phyloP scores from a whole-genome alignment of 1,140 invertebrate genomes.

The Drosophila takahashii region DNA sequence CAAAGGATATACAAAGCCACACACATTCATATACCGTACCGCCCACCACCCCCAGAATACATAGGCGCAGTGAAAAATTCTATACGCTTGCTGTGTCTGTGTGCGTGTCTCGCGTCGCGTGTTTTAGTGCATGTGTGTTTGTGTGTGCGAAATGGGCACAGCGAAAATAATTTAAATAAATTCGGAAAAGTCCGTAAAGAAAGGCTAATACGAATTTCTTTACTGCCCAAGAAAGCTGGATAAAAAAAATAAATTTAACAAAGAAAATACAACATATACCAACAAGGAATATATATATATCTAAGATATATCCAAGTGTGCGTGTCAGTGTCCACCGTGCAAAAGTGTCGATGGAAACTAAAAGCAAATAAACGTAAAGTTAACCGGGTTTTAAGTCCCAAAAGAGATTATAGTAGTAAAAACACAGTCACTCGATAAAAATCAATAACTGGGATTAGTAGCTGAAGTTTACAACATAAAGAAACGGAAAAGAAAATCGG shows the following conservation, averaged over 20 bases:
- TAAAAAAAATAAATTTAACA: conserved; percentile 4
- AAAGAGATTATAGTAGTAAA: conserved; percentile 41
- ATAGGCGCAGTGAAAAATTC: conserved; percentile 62
- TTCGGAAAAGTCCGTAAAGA: conserved; percentile 41
- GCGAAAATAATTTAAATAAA: conserved; percentile 75
- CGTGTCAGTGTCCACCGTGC: conserved; percentile 30
- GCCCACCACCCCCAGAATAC: conserved; percentile 38
- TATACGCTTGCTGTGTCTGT: conserved; percentile 23
- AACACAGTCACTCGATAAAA: conserved; percentile 54
- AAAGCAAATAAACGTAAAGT: conserved; percentile 37
- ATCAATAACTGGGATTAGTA: conserved; percentile 80
- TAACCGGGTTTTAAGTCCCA: conserved; percentile 31
- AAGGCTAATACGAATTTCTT: conserved; percentile 18
- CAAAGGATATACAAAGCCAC: conserved; percentile 70
- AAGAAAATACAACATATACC: conserved; percentile 27
- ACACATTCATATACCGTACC: conserved; percentile 9
- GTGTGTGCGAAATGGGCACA: conserved; percentile 67
- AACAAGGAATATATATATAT: conserved; percentile 18
- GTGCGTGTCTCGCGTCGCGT: conserved; percentile 59
- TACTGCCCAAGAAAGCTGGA: conserved; percentile 5
- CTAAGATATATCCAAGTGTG: conserved; percentile 20
- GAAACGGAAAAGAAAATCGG: conserved; percentile 19
- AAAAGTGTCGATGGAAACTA: conserved; percentile 27
- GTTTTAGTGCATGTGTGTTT: conserved; percentile 39
- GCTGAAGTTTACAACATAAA: conserved; percentile 53